Evolutionary conservation across 2,888 invertebrate genomes (phyloP).

Genomic region (Incurvaria masculella): DNA sequence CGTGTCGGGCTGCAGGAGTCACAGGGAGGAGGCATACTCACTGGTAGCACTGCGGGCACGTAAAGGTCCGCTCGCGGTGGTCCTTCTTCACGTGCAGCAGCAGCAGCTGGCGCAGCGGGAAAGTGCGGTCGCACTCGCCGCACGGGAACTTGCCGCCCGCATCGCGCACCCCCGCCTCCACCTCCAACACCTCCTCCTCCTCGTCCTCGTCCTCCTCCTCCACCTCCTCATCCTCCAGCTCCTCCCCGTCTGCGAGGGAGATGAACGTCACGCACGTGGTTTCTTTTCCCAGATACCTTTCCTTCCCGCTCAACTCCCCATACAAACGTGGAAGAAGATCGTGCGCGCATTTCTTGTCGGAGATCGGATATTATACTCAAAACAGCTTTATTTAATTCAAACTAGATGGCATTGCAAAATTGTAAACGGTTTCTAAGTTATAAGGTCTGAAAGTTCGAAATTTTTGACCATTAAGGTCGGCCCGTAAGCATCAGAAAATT

Average conservation of each 20-base stretch:
- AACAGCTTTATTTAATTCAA: too few species aligned
- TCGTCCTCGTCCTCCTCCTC: slow-evolving; percentile 27
- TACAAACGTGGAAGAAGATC: too few species aligned
- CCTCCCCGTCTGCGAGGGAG: slow-evolving; percentile 15
- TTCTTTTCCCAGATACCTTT: not conserved
- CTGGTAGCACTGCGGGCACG: slow-evolving; percentile 48
- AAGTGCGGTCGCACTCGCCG: slow-evolving; percentile 66
- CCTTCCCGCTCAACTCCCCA: too few species aligned
- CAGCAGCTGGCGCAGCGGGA: slow-evolving; percentile 65
- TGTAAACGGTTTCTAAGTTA: too few species aligned
- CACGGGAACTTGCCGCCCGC: slow-evolving; percentile 63
- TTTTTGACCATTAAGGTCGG: too few species aligned
- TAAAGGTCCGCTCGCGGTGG: slow-evolving; percentile 56
- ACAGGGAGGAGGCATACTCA: slow-evolving; percentile 21
- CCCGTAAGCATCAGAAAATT: too few species aligned
- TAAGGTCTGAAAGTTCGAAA: too few species aligned
- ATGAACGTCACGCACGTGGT: not conserved
- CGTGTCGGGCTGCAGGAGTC: too few species aligned
- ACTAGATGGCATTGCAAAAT: slow-evolving; percentile 3
- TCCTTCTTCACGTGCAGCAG: slow-evolving; percentile 65
- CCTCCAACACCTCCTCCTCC: slow-evolving; percentile 24
- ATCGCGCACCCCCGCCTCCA: slow-evolving; percentile 33
- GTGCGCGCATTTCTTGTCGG: too few species aligned
- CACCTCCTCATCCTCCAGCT: slow-evolving; percentile 19
- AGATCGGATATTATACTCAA: too few species aligned